Base-by-base conservation (phyloP, 2,113 vertebrate genomes). In the Tenebrosternarchus preto region DNA sequence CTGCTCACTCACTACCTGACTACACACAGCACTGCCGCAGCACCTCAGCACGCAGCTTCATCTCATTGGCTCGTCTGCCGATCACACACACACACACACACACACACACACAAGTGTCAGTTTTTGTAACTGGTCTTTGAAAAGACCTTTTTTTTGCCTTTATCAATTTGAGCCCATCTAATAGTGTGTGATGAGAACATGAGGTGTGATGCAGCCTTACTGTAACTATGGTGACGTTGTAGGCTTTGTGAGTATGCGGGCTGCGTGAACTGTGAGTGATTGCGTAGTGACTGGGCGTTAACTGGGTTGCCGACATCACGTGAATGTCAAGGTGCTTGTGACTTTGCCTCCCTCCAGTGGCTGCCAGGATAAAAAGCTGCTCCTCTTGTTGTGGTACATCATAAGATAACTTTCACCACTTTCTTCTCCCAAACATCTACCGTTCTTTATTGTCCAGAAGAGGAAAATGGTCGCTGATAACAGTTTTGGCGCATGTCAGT, bases 341-440 rank as follows among this genome's bases (percentile, higher is more conserved):
- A 71, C 56, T 73, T 57, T 68, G 64, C 76, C 81, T 80, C 76
- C 78, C 81, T 83, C 81, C 78, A 75, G 84, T 83, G 84, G 84
- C 43, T 83, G 53, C 53, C 24, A 24, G 61, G 20, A 25, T 78
- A 27, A 81, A 75, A 53, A 6, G 31, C 57, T 59, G 77, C 55
- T 36, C 33, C 6, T 36, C 5, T 46, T 46, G 39, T 46, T 46
- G 39, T 46, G 39, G 39, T 11, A 46, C 9, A 39, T 46, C 61
- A 50, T 7, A 46, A 39, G 55, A 31, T 71, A 61, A 43, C 39
- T 39, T 73, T 57, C 63, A 57, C 36, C 29, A 27, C 63, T 77
- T 66, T 66, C 39, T 25, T 46, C 61, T 56, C 33, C 64, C 55
- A 36, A 77, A 33, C 31, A 39, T 69, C 22, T 56, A 39, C 6